Base-by-base conservation (phyloP, 2,888 invertebrate genomes). In the Eilema griseolum region DNA sequence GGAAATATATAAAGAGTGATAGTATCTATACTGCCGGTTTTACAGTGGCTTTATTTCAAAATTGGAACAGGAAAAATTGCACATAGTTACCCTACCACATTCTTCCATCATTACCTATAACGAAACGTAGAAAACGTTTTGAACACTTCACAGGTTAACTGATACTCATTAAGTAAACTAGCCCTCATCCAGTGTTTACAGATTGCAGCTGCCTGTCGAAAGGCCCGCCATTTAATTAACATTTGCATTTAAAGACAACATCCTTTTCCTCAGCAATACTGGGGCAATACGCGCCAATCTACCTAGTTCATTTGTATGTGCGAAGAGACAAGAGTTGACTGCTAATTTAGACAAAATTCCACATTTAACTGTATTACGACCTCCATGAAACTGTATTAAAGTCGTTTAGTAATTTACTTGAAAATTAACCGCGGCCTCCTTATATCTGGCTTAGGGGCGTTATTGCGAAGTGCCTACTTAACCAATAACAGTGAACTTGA, bases 401-500 rank as follows among this genome's bases (percentile, higher is more conserved):
- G 73, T 82, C 76, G 71, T 81, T 82, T 80, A 74, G 74, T 82
- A 78, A 81, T 81, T 81, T 80, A 81, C 83, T 81, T 80, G 72
- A 73, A 82, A 80, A 82, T 81, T 82, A 81, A 82, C 81, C 81
- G 63, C 61, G 33, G 70, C 26, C 20, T 61, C 66, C 82, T 80
- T 82, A 79, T 79, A 79, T 77, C 72, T 77, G 70, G 73, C 70
- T 78, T 70, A 66, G 72, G 70, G 67, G 69, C 77, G 73, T 70
- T 81, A 81, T 83, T 73, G 79, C 70, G 56, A 74, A 75, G 66
- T 69, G 64, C 69, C 72, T 72, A 73, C 78, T 78, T 82, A 76
- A 72, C 79, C 72, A 81, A 81, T 83, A 83, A 84, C 77, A 80
- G 78, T 84, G 83, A 80, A 84, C 72, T 74, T 68, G 71, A 83